Base-by-base conservation (phyloP, 2,888 invertebrate species). In the Lissonota sp. region DNA sequence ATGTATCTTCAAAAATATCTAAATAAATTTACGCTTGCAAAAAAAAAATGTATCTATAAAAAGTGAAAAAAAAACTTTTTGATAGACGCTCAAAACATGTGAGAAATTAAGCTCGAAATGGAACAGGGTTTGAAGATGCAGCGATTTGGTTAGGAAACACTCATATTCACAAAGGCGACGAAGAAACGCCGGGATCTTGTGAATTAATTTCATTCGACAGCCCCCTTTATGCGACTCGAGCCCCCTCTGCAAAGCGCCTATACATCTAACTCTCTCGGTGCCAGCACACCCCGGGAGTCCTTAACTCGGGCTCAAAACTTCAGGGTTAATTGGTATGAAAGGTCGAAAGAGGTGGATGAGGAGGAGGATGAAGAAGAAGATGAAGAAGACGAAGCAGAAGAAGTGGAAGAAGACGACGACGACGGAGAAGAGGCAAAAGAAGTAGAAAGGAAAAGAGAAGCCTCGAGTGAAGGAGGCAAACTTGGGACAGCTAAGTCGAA, bases 131-230 rank as follows among this genome's bases (percentile, higher is more conserved):
- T 4, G 44, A 10, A 44, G 44, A 44, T 6, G 44, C 7, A 44
- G 44, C 7, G 26, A 26, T 26, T 26, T 26, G 44, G 44, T 1
- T 6, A 10, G 44, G 44, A 63, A 39, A 74, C 58, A 51, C 66
- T 69, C 10, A 53, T 37, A 64, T 58, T 12, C 7, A 69, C 62
- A 73, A 49, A 53, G 53, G 40, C 46, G 49, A n/a, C 5, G 57
- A 74, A 70, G 62, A 79, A 86, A 82, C 85, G 84, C 6, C n/a
- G 85, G 80, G 84, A 85, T 87, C 86, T 88, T 89, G 87, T 87
- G 88, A 90, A 90, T 90, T 90, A 90, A 90, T 90, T 87, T 89
- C 88, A 88, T 89, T 90, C 89, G 88, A 89, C 89, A 88, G 89
- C 87, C 86, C 86, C 87, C 89, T 89, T 90, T 90, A 87, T 88